Percentiles rank a stretch among this genome's conserved stretches.
Evolutionary conservation across 2,797 vertebrate species (phyloP).

Genomic region (Craterocephalus amniculus): DNA sequence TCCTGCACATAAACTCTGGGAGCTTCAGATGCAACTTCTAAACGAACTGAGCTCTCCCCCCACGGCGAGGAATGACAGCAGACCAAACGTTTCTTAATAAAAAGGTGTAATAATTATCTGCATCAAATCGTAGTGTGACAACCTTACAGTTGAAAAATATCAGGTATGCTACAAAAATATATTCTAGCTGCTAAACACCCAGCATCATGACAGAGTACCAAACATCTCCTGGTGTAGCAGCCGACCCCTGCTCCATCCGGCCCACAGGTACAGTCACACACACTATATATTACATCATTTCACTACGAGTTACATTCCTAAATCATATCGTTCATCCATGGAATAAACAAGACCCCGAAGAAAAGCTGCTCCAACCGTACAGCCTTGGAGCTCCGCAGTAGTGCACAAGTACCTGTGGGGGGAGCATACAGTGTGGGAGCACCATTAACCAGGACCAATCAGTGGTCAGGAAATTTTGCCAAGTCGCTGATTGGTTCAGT

Average conservation of each 20-base stretch:
- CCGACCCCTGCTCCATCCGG: constrained; percentile 75
- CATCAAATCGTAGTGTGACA: constrained; percentile 83
- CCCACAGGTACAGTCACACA: constrained; percentile 76
- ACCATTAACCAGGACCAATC: no score
- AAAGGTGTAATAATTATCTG: constrained; percentile 78
- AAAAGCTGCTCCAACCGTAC: constrained; percentile 76
- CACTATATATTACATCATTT: constrained; percentile 83
- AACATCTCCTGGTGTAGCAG: constrained; percentile 83
- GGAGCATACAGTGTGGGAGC: no score
- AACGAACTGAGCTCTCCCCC: no score
- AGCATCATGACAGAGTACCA: constrained; percentile 84
- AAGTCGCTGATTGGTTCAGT: no score
- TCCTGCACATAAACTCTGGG: no score
- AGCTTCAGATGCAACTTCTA: no score
- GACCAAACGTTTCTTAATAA: constrained; percentile 72
- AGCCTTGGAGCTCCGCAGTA: constrained; percentile 72
- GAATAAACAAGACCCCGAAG: constrained; percentile 78
- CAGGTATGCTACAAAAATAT: constrained; percentile 87
- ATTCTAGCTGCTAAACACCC: constrained; percentile 82
- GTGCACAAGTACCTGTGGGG: constrained; percentile 82
- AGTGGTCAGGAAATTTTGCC: no score
- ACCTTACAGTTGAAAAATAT: constrained; percentile 78
- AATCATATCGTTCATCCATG: constrained; percentile 79
- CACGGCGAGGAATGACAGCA: no score
- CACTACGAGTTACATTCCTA: constrained; percentile 89